A percentile compares a stretch with the other conserved stretches of the same genome.
Evolutionary conservation across 2,888 invertebrate genomes (phyloP).

Genomic region (Opisthograptis luteolata): DNA sequence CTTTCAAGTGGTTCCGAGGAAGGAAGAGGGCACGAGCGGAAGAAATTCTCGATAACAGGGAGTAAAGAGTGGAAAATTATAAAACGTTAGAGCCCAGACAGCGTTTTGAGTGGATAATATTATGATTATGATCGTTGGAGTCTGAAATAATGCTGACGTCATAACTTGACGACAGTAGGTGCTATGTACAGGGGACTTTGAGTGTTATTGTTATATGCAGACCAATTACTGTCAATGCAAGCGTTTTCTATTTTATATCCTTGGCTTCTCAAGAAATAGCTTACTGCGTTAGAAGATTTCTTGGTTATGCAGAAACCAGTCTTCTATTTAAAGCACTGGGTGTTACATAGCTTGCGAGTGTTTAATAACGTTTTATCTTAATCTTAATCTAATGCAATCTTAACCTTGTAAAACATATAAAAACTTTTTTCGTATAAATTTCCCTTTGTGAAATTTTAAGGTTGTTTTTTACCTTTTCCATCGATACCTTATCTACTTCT

Average conservation of each 20-base stretch:
- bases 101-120: conserved; percentile 59
- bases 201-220: conserved; percentile 21
- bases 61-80: conserved; percentile 75
- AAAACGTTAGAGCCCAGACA: conserved; percentile 68
- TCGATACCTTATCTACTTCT: too few relatives aligned
- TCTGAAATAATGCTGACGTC: conserved; percentile 47
- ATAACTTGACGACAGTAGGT: conserved; percentile 32
- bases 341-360: too few relatives aligned
- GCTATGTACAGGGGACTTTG: conserved; percentile 21
- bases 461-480: too few relatives aligned
- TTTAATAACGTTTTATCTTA: too few relatives aligned
- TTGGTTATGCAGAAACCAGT: too few relatives aligned
- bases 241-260: not conserved
- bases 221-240: conserved; percentile 2
- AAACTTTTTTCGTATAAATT: too few relatives aligned
- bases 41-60: conserved; percentile 77
- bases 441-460: too few relatives aligned
- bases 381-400: too few relatives aligned
- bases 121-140: conserved; percentile 57
- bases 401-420: too few relatives aligned
- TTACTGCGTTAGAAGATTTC: not conserved
- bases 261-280: not conserved
- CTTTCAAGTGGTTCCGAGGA: conserved; percentile 71
- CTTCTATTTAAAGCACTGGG: too few relatives aligned
- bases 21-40: conserved; percentile 76